A percentile compares a stretch with the other conserved stretches of the same genome.
Conservation (phyloP, 2,797 vertebrate genomes). For the Apodemus agrarius region DNA sequence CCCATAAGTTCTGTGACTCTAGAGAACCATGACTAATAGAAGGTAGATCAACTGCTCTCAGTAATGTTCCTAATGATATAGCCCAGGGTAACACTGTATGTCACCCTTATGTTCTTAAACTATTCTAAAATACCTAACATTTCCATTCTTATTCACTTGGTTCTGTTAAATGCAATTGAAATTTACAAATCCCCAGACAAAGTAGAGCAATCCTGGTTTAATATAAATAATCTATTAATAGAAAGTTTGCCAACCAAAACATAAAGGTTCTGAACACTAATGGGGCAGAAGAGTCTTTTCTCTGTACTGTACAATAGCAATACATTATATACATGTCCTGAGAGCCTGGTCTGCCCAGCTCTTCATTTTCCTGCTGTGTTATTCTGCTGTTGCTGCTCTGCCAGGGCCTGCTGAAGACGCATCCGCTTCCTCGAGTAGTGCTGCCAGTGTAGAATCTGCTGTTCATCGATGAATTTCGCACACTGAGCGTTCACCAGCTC, state of each 20-base stretch:
- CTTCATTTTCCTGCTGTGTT: constrained; percentile 92
- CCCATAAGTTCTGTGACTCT: not conserved
- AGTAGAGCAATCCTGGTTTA: constrained; percentile 42
- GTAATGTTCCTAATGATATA: not conserved
- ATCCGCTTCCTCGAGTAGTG: constrained; percentile 97
- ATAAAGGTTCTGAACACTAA: not conserved
- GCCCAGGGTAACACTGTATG: not conserved
- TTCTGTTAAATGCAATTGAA: constrained; percentile 41
- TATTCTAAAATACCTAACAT: constrained; percentile 15
- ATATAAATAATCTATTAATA: constrained; percentile 59
- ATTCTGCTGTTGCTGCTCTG: constrained; percentile 94
- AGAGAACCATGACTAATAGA: not conserved
- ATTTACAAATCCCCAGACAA: constrained; percentile 55
- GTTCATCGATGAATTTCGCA: constrained; percentile 98
- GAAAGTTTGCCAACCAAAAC: constrained; percentile 27
- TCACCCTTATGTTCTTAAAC: constrained; percentile 4
- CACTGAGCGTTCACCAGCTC: constrained; percentile 98
- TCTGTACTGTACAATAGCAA: constrained; percentile 60
- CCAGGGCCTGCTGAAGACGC: constrained; percentile 96
- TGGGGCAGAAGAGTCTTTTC: not conserved
- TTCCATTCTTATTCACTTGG: constrained; percentile 34
- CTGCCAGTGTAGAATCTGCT: constrained; percentile 99
- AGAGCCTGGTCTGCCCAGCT: constrained; percentile 2
- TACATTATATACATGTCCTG: constrained; percentile 42
- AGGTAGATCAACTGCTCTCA: not conserved